phyloP scores from a whole-genome alignment of 1,140 invertebrate genomes.

The Camponotus vicinus region DNA sequence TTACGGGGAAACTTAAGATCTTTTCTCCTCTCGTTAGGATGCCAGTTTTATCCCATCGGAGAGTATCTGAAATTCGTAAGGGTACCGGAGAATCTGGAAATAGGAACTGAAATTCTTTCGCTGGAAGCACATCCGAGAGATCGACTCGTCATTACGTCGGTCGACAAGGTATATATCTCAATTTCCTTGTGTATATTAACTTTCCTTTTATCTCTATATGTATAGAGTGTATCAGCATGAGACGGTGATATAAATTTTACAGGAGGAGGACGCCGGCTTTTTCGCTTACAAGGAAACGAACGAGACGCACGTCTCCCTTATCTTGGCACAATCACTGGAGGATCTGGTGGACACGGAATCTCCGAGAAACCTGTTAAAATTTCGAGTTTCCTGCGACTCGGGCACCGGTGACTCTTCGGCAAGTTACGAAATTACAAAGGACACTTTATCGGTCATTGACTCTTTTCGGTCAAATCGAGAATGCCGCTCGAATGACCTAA shows the following conservation, averaged over 20 bases:
- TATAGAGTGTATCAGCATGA: not conserved
- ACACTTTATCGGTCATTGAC: not conserved
- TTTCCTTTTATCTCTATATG: not conserved
- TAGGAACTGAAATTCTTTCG: slow-evolving; percentile 90
- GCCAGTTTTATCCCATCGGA: slow-evolving; percentile 92
- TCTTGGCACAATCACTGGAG: slow-evolving; percentile 91
- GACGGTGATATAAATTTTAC: slow-evolving; percentile 64
- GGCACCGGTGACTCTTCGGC: slow-evolving; percentile 84
- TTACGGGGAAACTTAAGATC: not conserved
- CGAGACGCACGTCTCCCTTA: slow-evolving; percentile 90
- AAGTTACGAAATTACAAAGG: slow-evolving; percentile 51
- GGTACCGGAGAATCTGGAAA: slow-evolving; percentile 90
- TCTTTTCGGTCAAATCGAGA: not conserved
- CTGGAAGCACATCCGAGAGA: slow-evolving; percentile 91
- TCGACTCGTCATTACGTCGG: slow-evolving; percentile 90
- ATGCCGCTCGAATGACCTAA: not conserved
- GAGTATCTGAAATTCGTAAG: slow-evolving; percentile 92
- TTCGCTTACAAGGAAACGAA: slow-evolving; percentile 91
- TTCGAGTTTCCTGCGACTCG: slow-evolving; percentile 89
- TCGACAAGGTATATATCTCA: slow-evolving; percentile 88
- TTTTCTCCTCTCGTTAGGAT: slow-evolving; percentile 87
- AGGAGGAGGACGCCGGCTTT: slow-evolving; percentile 90
- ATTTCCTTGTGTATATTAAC: not conserved
- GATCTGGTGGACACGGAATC: slow-evolving; percentile 92
- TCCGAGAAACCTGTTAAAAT: slow-evolving; percentile 94